Conservation (phyloP, 2,888 invertebrate species). For the Hoplodrina ambigua region DNA sequence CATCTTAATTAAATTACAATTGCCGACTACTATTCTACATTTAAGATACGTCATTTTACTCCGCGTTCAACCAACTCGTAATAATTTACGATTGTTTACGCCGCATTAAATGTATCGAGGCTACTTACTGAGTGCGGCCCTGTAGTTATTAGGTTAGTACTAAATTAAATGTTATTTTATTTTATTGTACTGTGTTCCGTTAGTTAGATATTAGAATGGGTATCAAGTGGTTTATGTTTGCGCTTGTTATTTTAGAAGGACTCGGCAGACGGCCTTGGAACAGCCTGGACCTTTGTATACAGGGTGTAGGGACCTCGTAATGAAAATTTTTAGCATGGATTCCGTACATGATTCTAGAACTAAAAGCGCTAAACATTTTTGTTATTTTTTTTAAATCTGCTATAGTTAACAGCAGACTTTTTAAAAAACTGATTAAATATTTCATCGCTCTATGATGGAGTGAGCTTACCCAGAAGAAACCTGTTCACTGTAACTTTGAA, state of each 20-base stretch:
- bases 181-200: slow-evolving; percentile 41
- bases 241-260: slow-evolving; percentile 8
- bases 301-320: too few relatives aligned
- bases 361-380: too few relatives aligned
- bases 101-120: slow-evolving; percentile 59
- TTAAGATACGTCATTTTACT: slow-evolving; percentile 29
- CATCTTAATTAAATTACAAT: slow-evolving; percentile 27
- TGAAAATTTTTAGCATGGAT: too few relatives aligned
- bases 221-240: slow-evolving; percentile 16
- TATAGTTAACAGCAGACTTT: too few relatives aligned
- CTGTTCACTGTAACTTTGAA: too few relatives aligned
- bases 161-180: slow-evolving; percentile 53
- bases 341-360: too few relatives aligned
- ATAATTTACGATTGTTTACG: slow-evolving; percentile 71
- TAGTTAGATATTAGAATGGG: slow-evolving; percentile 25
- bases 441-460: too few relatives aligned
- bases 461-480: too few relatives aligned
- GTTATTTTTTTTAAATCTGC: too few relatives aligned
- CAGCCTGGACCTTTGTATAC: too few relatives aligned
- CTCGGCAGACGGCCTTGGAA: neutral
- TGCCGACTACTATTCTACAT: slow-evolving; percentile 8
- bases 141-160: slow-evolving; percentile 49
- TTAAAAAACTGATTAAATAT: too few relatives aligned
- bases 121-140: slow-evolving; percentile 57
- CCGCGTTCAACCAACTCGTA: neutral